Base-by-base conservation (phyloP, 37 sponge, comb jelly and placozoan species). In the Hexactinellida sp. region DNA sequence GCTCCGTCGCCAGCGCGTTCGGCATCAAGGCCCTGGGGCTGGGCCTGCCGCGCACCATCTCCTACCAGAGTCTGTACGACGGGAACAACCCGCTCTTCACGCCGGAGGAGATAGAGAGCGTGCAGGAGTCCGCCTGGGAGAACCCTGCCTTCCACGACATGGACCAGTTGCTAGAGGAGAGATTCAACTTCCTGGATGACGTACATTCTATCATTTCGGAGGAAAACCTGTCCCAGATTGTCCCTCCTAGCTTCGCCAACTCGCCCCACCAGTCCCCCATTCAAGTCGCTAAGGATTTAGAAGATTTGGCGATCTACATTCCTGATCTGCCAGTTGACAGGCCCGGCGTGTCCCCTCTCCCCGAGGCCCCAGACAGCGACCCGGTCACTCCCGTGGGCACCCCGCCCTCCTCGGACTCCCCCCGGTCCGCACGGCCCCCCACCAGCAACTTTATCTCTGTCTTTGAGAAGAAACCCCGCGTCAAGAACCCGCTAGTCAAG, bases 131-230 rank as follows among this genome's bases (percentile, higher is more conserved):
- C 0, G 36, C 88, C 19, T 94, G 95, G 95, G 92, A 94, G 87
- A 94, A 94, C 54, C 95, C 95, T 16, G 89, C 82, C 24, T 94
- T 91, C 89, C 88, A 88, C 39, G 91, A 92, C 88, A 89, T 89
- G 54, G 92, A 94, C 36, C 91, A 94, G 82, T 88, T 94, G 1
- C 88, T 94, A 90, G 92, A 94, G 36, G 95, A 94, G 86, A 87
- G 95, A 92, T 94, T 39, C 63, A 38, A 36, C 37, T 3, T 76
- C 10, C 36, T 85, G 19, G 84, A 38, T 38, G 84, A 83, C 38
- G 19, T 37, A 21, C 84, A 83, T 36, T 83, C 76, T 21, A 63
- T 63, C 34, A 63, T 63, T n/a, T 63, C 76, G 5, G 76, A 63
- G 13, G 76, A 63, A 23, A 63, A 63, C 13, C 76, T 63, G 19